phyloP scores from a whole-genome alignment of 1,140 invertebrate species.

The Papilio polyxenes region DNA sequence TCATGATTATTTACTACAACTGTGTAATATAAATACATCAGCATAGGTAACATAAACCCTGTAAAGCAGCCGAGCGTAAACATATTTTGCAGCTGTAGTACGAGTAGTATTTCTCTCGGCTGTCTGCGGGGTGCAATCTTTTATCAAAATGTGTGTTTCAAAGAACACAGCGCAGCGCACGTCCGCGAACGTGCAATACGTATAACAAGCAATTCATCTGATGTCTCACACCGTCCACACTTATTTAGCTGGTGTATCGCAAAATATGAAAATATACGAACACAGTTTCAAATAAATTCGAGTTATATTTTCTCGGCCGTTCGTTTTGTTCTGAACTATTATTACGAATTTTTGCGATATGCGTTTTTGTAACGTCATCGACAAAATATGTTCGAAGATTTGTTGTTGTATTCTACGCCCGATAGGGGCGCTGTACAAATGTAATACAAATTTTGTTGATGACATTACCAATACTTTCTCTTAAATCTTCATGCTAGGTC shows the following conservation, averaged over 20 bases:
- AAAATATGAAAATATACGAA: conserved; percentile 32
- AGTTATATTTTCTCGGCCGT: background rate
- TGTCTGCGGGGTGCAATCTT: conserved; percentile 51
- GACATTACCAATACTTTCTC: too few relatives aligned
- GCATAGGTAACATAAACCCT: conserved; percentile 50
- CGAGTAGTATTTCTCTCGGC: conserved; percentile 38
- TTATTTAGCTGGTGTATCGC: conserved; percentile 31
- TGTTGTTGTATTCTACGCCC: too few relatives aligned
- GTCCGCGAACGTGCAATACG: conserved; percentile 42
- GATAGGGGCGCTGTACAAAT: too few relatives aligned
- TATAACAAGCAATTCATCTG: conserved; percentile 38
- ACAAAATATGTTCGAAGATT: too few relatives aligned
- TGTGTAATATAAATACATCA: conserved; percentile 47
- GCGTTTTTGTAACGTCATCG: too few relatives aligned
- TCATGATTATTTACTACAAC: background rate
- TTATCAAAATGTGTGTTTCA: conserved; percentile 55
- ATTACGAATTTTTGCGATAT: too few relatives aligned
- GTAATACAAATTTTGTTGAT: too few relatives aligned
- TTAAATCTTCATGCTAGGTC: too few relatives aligned
- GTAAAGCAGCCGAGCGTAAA: conserved; percentile 46
- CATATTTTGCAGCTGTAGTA: conserved; percentile 52
- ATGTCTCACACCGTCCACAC: conserved; percentile 24
- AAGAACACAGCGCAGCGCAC: conserved; percentile 51
- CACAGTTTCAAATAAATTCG: conserved; percentile 16
- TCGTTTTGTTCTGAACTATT: background rate